Base-by-base conservation (phyloP, 2,888 invertebrate genomes). In the Clepsis dumicolana region DNA sequence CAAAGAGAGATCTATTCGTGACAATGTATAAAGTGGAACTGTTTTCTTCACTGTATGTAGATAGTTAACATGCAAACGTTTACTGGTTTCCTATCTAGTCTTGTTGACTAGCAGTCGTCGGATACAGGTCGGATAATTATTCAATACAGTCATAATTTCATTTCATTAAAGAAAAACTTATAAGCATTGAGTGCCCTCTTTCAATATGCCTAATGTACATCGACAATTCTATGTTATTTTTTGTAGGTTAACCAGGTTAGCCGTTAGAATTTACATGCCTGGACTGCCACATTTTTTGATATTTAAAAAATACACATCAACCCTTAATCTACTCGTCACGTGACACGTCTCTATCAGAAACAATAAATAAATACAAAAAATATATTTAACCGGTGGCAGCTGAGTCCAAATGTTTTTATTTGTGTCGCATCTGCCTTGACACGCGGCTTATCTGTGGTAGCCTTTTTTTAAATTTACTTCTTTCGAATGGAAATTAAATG, bases 391-490 rank as follows among this genome's bases (percentile, higher is more conserved):
- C 24, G 44, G 44, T 48, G 60, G 32, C 68, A 64, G 64, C 59
- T 59, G 68, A 68, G 68, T 59, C 63, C 41, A 59, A 68, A 64
- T 64, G 29, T 57, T 68, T 68, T 64, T 68, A 53, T 68, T 68
- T 68, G 59, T 53, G 52, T 53, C 65, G 65, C 64, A 64, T 54
- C 70, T 69, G 74, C 74, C 76, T 74, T 73, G 78, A 75, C 76
- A 74, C 65, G 70, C 71, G 72, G 77, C 77, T 79, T 79, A 78
- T 80, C 80, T 76, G 72, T 72, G 75, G 75, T 72, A 72, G 73
- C 75, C 73, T 72, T 75, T 75, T n/a, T 75, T 71, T 65, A 74
- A 75, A 75, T 57, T 71, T 62, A 62, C 71, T 67, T 27, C 68
- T 67, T 71, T 72, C 70, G 70, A 70, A 71, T 69, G 68, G 68